phyloP scores from a whole-genome alignment of 1,140 invertebrate species.

The Pentalonia nigronervosa region DNA sequence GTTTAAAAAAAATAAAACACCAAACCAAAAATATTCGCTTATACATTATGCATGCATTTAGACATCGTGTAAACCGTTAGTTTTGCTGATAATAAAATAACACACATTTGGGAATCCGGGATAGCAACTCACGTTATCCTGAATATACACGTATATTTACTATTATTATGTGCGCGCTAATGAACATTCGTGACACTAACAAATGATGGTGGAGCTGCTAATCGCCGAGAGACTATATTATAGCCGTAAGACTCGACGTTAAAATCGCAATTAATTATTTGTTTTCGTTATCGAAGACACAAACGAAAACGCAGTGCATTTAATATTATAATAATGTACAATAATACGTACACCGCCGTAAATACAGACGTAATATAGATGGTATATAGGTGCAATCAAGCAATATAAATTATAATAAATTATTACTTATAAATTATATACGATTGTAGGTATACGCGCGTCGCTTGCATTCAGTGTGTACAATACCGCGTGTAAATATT shows the following conservation, averaged over 20 bases:
- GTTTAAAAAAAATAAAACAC: background rate
- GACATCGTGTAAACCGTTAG: background rate
- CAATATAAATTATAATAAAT: slow-evolving; percentile 6
- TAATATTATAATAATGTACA: background rate
- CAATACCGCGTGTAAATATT: background rate
- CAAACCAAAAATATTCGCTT: background rate
- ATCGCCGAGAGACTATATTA: background rate
- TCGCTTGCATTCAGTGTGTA: background rate
- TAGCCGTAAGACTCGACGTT: background rate
- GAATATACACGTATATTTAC: background rate
- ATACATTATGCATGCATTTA: background rate
- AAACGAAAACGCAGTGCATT: background rate
- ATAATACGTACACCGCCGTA: background rate
- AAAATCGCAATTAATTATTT: slow-evolving; percentile 31
- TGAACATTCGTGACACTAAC: slow-evolving; percentile 37
- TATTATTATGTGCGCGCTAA: slow-evolving; percentile 7
- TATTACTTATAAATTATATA: background rate
- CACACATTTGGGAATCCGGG: background rate
- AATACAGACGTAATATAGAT: background rate
- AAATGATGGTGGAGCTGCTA: slow-evolving; percentile 22
- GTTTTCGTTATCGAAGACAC: background rate
- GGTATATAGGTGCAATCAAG: background rate
- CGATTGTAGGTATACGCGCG: background rate
- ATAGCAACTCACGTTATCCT: background rate
- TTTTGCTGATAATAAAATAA: background rate